Base-by-base conservation (phyloP, 2,113 vertebrate genomes). In the Scopus umbretta region DNA sequence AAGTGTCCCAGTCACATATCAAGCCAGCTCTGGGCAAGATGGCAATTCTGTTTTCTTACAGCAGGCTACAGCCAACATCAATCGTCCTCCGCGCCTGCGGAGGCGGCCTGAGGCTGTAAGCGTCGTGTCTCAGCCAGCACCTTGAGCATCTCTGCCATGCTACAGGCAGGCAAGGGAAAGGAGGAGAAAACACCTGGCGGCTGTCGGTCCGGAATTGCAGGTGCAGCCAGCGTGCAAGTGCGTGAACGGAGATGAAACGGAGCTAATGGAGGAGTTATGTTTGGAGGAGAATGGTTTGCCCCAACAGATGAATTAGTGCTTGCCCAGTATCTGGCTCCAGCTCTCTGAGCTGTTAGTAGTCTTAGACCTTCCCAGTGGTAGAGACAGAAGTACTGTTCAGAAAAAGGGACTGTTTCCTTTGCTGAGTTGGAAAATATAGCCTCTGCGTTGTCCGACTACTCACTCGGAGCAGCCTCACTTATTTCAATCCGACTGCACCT, bases 161-260 rank as follows among this genome's bases (percentile, higher is more conserved):
- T 21, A 7, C 0, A 7, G 50, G 36, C 58, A 63, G 34, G 56
- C 16, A 42, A 71, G 75, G 34, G n/a, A 49, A 82, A 71, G 70
- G 27, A 63, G 66, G 7, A 80, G 49, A 29, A 53, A 76, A 70
- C 1, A 4, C 81, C 73, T 38, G 36, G 30, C 66, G 74, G 50
- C 45, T 63, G 76, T 61, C 23, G 7, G 3, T 59, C 65, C 61
- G 59, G 49, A 79, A 12, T 4, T 13, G 29, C 45, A 88, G 32
- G 47, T 13, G 53, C 25, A 27, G 23, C 19, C 62, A 61, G 30
- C 16, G 9, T 5, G 2, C 1, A 1, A 36, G 29, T 4, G 45
- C 8, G 3, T 3, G 0, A 63, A n/a, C 1, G 1, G 58, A 81
- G 26, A 49, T 6, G 12, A n/a, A 61, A 38, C 0, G 4, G n/a